These are phyloP conservation scores for Shinisaurus crocodilurus DNA, from an alignment of 2,113 vertebrate genomes.

Conservation along the genomic window DNA sequence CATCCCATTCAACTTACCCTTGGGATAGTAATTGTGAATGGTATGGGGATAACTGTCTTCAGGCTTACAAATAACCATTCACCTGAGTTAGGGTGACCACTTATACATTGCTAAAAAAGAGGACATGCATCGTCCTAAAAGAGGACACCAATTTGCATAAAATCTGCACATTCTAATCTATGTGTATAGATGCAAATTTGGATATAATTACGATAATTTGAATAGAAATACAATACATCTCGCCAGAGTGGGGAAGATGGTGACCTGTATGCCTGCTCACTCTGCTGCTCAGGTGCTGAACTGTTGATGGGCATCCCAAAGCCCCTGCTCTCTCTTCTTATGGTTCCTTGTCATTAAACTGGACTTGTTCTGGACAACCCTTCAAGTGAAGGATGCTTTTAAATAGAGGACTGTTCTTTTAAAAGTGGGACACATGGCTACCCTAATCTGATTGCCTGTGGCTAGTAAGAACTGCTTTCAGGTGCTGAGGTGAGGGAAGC, in stretches of 20 bases:
- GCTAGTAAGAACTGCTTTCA: background rate
- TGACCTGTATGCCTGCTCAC: too few relatives aligned
- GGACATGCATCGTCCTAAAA: background rate
- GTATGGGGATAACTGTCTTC: background rate
- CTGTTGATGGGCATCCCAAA: too few relatives aligned
- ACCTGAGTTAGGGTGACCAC: background rate
- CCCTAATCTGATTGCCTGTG: background rate
- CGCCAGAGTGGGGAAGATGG: too few relatives aligned
- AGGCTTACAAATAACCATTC: background rate
- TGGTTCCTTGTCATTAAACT: too few relatives aligned
- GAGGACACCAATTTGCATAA: background rate
- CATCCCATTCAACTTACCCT: background rate
- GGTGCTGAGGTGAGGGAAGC: background rate
- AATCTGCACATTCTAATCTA: background rate
- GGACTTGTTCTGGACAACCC: too few relatives aligned
- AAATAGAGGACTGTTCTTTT: too few relatives aligned
- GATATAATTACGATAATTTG: background rate
- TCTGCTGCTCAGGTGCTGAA: too few relatives aligned
- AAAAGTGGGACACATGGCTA: too few relatives aligned
- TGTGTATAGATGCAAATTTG: background rate
- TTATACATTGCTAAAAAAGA: background rate
- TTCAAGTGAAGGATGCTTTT: too few relatives aligned
- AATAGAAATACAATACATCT: background rate
- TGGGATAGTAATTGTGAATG: background rate
- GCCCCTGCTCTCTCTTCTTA: too few relatives aligned